These are phyloP conservation scores for Upupa epops DNA, from an alignment of 2,113 vertebrate genomes.

Conservation along the genomic window DNA sequence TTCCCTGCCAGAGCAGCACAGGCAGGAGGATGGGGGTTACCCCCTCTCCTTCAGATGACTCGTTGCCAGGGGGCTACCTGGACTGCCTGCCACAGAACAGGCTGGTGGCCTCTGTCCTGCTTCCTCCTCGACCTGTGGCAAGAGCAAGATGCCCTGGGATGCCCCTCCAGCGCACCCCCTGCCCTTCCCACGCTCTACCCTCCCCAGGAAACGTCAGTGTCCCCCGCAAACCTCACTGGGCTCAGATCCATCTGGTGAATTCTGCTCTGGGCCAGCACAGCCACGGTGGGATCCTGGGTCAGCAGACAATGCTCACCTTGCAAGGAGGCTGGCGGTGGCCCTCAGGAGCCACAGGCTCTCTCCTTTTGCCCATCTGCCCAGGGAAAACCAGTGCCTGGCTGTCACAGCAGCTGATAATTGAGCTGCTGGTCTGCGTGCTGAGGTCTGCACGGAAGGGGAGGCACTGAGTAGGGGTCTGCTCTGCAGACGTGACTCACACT, in stretches of 20 bases:
- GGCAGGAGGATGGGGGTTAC: fast-evolving
- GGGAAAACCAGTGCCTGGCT: background rate
- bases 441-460: background rate
- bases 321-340: background rate
- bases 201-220: background rate
- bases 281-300: background rate
- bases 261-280: background rate
- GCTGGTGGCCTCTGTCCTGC: background rate
- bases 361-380: background rate
- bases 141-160: fast-evolving
- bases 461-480: background rate
- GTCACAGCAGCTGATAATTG: background rate
- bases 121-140: background rate
- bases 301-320: background rate
- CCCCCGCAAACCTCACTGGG: background rate
- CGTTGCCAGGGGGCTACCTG: background rate
- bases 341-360: background rate
- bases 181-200: fast-evolving
- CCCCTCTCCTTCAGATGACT: fast-evolving
- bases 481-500: background rate
- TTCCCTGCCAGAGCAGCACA: background rate
- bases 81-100: background rate
- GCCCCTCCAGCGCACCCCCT: background rate
- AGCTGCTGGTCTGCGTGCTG: background rate
- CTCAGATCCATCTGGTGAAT: background rate